Base-by-base conservation (phyloP, 2,888 invertebrate species). In the Macaria liturata region DNA sequence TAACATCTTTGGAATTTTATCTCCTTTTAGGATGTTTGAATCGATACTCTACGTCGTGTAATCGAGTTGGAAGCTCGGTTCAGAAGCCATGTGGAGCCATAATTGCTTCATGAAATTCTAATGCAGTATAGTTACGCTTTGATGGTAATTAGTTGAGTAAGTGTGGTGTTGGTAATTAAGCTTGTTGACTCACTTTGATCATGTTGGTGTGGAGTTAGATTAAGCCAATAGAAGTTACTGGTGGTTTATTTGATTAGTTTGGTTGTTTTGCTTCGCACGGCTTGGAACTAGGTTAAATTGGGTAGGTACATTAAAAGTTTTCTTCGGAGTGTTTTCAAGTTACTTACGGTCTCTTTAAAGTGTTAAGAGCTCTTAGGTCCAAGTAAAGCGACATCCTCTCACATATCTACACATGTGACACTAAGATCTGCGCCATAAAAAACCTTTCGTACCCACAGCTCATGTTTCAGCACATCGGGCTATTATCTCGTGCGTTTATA, bases 401-500 rank as follows among this genome's bases (percentile, higher is more conserved):
- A 7, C 34, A 4, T 37, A 37, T 7, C 34, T 6, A 37, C 5
- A 37, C 34, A 54, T 58, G 9, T 56, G 44, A 43, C 7, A 53
- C 49, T 32, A 49, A 40, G 40, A 49, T n/a, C 32, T 45, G 37
- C 39, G 9, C 49, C 39, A 51, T 63, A 59, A 57, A 57, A 59
- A 56, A 62, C 59, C 52, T 53, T 51, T 47, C 61, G 50, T 60
- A 65, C 61, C 52, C 65, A 57, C 65, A 69, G 71, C 74, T 70
- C 67, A 65, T 69, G 66, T 70, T 62, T 58, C 61, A 59, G 57
- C 68, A 63, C 60, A 65, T 68, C 61, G 63, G 7, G 58, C 45
- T 57, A 59, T 73, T 73, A 80, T 78, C 76, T 70, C 39, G 47
- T 47, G 54, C 48, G 70, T 74, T 77, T 68, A 81, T 81, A 78